phyloP scores from a whole-genome alignment of 2,888 invertebrate species.

The Athetis lepigone region DNA sequence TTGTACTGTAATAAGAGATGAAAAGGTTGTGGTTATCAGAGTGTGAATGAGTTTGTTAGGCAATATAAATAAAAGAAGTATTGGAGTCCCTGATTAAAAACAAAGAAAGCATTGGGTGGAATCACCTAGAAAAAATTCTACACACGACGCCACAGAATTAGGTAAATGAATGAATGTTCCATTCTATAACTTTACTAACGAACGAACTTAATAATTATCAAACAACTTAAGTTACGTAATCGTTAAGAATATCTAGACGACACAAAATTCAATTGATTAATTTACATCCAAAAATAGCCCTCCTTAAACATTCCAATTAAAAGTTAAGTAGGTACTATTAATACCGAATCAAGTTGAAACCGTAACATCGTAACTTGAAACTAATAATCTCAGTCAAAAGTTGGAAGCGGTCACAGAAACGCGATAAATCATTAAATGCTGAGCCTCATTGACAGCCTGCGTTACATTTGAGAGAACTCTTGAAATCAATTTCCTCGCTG shows the following conservation, averaged over 20 bases:
- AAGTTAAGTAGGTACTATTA: slow-evolving; percentile 44
- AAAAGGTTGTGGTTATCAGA: slow-evolving; percentile 55
- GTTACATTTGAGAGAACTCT: slow-evolving; percentile 78
- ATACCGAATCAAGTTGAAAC: slow-evolving; percentile 49
- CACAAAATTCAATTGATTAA: not conserved
- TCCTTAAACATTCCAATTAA: slow-evolving; percentile 38
- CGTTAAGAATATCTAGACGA: not conserved
- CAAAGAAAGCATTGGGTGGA: not conserved
- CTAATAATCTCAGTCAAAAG: slow-evolving; percentile 66
- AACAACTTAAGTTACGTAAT: no score
- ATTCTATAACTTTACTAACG: not conserved
- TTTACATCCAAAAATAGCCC: not conserved
- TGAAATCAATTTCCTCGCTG: slow-evolving; percentile 85
- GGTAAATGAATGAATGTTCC: not conserved
- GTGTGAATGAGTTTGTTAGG: slow-evolving; percentile 36
- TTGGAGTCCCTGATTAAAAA: not conserved
- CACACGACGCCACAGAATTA: no score
- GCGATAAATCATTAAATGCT: slow-evolving; percentile 76
- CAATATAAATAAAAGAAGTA: slow-evolving; percentile 10
- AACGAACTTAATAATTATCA: no score
- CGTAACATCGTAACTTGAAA: slow-evolving; percentile 57
- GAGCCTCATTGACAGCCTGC: slow-evolving; percentile 76
- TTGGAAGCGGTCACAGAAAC: slow-evolving; percentile 65
- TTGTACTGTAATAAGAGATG: slow-evolving; percentile 70
- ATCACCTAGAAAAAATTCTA: no score